Evolutionary conservation across 2,888 invertebrate genomes (phyloP).

Genomic region (Galeopsomyia nigrocyanea): DNA sequence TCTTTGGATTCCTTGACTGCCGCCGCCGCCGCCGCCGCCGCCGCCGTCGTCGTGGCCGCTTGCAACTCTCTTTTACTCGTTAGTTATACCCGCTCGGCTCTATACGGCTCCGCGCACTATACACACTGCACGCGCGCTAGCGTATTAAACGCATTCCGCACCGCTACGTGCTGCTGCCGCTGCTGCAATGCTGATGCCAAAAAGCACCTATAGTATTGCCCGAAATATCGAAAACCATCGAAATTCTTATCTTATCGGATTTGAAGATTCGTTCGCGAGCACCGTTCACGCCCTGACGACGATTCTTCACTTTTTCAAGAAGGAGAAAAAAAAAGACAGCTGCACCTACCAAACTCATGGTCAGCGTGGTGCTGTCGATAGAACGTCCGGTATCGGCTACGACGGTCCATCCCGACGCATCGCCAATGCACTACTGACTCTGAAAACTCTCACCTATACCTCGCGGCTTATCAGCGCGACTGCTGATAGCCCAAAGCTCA

Average conservation of each 20-base stretch:
- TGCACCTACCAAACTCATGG: background rate
- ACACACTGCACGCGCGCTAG: background rate
- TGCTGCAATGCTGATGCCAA: background rate
- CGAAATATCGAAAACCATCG: too few relatives aligned
- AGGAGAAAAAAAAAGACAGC: background rate
- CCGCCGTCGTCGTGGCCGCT: slow-evolving; percentile 3
- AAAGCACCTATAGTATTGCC: background rate
- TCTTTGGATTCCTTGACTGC: slow-evolving; percentile 17
- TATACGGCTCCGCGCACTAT: background rate
- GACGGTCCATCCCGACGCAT: too few relatives aligned
- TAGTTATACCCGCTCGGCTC: slow-evolving; percentile 16
- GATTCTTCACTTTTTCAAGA: too few relatives aligned
- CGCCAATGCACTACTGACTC: too few relatives aligned
- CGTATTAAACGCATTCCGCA: slow-evolving; percentile 40
- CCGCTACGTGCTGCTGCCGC: slow-evolving; percentile 4
- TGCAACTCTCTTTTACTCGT: too few relatives aligned
- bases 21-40: background rate
- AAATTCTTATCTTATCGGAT: background rate
- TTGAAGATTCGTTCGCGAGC: too few relatives aligned
- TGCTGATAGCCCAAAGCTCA: too few relatives aligned
- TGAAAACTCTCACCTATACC: too few relatives aligned
- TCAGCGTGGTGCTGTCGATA: background rate
- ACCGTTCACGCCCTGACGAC: too few relatives aligned
- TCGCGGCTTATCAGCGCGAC: too few relatives aligned
- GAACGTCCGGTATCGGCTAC: too few relatives aligned